Percentiles rank a stretch among this genome's conserved stretches.
Evolutionary conservation across 2,888 invertebrate genomes (phyloP).

Genomic region (Pachycephus smyrnensis): DNA sequence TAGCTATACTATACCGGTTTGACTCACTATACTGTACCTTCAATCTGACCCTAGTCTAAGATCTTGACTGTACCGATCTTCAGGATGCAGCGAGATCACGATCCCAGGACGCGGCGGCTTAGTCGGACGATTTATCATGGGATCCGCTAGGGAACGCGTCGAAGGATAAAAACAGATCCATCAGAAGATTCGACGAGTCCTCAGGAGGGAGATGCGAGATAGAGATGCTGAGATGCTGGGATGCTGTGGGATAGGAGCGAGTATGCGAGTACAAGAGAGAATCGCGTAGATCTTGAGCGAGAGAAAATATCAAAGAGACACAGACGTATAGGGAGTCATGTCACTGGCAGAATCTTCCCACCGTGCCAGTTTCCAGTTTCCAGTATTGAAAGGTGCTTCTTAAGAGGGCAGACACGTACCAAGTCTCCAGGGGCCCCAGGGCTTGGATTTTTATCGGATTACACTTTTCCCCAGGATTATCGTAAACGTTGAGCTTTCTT

Average conservation of each 20-base stretch:
- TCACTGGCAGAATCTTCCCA: slow-evolving; percentile 37
- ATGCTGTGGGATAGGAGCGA: background rate
- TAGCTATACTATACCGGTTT: too few species aligned
- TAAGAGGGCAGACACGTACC: slow-evolving; percentile 2
- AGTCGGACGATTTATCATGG: slow-evolving; percentile 51
- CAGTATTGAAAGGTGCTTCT: slow-evolving; percentile 42
- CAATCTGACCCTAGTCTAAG: too few species aligned
- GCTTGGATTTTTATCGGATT: too few species aligned
- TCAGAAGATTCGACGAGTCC: slow-evolving; percentile 58
- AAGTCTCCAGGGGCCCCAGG: too few species aligned
- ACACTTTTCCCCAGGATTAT: too few species aligned
- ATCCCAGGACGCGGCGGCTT: slow-evolving; percentile 30
- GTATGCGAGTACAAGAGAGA: background rate
- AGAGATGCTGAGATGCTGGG: slow-evolving; percentile 27
- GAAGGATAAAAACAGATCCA: slow-evolving; percentile 52
- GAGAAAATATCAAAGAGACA: background rate
- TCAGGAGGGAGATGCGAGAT: slow-evolving; percentile 26
- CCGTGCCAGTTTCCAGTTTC: slow-evolving; percentile 44
- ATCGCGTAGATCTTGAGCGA: slow-evolving; percentile 5
- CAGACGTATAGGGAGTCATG: slow-evolving; percentile 10
- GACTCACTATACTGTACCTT: too few species aligned
- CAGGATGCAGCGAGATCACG: slow-evolving; percentile 35
- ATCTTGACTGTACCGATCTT: too few species aligned
- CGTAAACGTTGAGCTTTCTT: too few species aligned
- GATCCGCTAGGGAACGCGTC: slow-evolving; percentile 41